Base-by-base conservation (phyloP, 2,113 vertebrate genomes). In the Amia ocellicauda region DNA sequence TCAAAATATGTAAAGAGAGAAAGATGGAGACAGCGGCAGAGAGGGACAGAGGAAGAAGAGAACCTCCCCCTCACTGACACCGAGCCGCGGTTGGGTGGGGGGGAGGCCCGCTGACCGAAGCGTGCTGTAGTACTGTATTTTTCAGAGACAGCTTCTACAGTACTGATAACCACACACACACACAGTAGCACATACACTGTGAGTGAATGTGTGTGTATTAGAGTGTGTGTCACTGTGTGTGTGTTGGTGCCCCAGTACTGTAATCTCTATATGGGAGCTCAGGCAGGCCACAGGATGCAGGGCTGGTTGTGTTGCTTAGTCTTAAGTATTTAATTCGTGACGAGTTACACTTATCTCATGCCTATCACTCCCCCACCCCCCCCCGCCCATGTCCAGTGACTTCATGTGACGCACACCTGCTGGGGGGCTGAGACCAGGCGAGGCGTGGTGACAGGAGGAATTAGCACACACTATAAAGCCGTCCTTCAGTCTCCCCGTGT, bases 281-380 rank as follows among this genome's bases (percentile, higher is more conserved):
- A 5, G 31, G 1, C 31, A 1, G 31, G 24, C 47, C 73, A 66
- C 74, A 74, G 67, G 26, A 41, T 71, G 74, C 77, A 77, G 73
- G 80, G 74, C 72, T 77, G 77, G 74, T 67, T 74, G 83, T 80
- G 80, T 82, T 86, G 83, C 79, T 73, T 68, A 71, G 83, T 75
- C 83, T 87, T 86, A 88, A 90, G 86, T 74, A 86, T 89, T 83
- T 88, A 90, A 88, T 88, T 86, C 84, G 82, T 77, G 74, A 60
- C 74, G 79, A 85, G 80, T 83, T 79, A n/a, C n/a, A n/a, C n/a
- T n/a, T n/a, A 81, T 81, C 84, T 77, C 72, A 57, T 28, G 79
- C 74, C 87, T 85, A 85, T 86, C 85, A 68, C 63, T 52, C 79
- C 76, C 78, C 81, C 63, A 51, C 79, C 76, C 78, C 81, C 78